phyloP scores from a whole-genome alignment of 2,888 invertebrate species.

The Neoaliturus tenellus region DNA sequence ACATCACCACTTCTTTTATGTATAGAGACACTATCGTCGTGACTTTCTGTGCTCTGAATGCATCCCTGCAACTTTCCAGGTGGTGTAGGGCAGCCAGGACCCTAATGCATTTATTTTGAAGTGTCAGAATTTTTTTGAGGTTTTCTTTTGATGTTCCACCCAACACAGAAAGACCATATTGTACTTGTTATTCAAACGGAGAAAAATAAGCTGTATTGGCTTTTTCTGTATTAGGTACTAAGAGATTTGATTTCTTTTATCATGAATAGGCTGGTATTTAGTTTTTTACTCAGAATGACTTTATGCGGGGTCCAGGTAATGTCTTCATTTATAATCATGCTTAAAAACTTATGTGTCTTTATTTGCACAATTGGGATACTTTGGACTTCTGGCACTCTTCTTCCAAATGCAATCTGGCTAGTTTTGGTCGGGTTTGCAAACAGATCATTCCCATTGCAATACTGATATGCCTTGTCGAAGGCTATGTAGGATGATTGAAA shows the following conservation, averaged over 20 bases:
- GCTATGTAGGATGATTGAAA: neutral
- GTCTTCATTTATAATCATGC: neutral
- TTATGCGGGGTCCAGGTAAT: neutral
- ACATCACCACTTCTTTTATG: slow-evolving; percentile 4
- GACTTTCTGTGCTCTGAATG: neutral
- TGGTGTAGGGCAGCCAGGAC: neutral
- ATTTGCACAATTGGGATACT: slow-evolving; percentile 16
- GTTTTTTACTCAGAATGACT: neutral
- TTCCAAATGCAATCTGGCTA: slow-evolving; percentile 33
- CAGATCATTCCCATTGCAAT: neutral
- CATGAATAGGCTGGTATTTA: slow-evolving; percentile 12
- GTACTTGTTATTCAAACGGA: neutral
- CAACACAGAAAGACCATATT: slow-evolving; percentile 4
- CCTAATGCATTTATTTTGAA: slow-evolving; percentile 20
- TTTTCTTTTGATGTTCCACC: neutral
- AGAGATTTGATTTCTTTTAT: slow-evolving; percentile 11
- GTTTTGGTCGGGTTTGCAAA: neutral
- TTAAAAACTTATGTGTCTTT: slow-evolving; percentile 6
- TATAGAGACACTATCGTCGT: slow-evolving; percentile 4
- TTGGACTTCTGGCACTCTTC: neutral
- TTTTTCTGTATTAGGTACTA: neutral
- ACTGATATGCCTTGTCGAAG: neutral
- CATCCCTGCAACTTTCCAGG: slow-evolving; percentile 3
- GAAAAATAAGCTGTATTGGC: slow-evolving; percentile 7
- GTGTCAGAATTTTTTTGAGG: neutral